These are phyloP conservation scores for Henicopernis longicauda DNA, from an alignment of 2,113 vertebrate species.

Conservation along the genomic window DNA sequence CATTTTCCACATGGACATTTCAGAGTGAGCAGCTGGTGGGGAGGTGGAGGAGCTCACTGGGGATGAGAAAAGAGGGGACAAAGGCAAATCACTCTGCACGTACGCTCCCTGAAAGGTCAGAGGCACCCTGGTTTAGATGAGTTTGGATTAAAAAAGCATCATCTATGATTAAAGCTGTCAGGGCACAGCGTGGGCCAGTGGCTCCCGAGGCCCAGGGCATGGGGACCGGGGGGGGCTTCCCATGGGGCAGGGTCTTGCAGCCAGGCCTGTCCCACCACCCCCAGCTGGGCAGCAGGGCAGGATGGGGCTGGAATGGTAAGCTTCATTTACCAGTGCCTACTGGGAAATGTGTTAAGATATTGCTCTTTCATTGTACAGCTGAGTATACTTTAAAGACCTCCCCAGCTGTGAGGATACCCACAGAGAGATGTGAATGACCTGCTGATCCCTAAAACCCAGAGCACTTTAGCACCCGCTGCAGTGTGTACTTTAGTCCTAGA, in stretches of 20 bases:
- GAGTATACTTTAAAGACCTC: background rate
- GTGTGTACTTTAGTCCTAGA: background rate
- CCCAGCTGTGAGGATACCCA: background rate
- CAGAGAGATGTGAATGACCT: background rate
- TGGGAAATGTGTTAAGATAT: background rate
- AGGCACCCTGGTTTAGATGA: background rate
- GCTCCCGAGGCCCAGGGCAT: fast-evolving
- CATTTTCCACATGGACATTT: background rate
- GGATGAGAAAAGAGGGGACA: background rate
- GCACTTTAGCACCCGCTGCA: fast-evolving
- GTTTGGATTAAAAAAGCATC: background rate
- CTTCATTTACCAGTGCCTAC: background rate
- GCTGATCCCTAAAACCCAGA: background rate
- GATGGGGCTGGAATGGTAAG: background rate
- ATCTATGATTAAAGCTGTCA: background rate
- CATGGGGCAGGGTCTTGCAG: background rate
- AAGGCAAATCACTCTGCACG: background rate
- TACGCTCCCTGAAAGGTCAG: background rate
- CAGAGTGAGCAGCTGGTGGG: background rate
- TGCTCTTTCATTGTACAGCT: background rate
- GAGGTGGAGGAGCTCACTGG: background rate
- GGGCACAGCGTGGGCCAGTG: background rate
- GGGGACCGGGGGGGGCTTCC: fast-evolving
- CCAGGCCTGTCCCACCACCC: background rate
- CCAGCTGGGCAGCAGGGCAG: background rate